Percentiles rank a stretch among this genome's conserved stretches.
Conservation (phyloP, 2,797 vertebrate genomes). For the Falco peregrinus region DNA sequence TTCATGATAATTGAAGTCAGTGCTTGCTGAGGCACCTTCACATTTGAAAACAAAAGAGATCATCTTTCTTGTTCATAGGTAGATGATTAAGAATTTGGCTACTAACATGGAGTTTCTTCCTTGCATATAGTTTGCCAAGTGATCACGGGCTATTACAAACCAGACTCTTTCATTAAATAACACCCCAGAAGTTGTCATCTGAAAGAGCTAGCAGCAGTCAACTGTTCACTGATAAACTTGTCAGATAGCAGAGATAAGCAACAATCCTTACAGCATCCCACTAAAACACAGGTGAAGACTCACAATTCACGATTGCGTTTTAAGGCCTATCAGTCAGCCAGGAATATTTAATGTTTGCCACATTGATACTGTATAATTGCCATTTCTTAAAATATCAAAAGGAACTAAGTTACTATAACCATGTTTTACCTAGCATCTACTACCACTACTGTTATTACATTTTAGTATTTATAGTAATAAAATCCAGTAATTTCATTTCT, state of each 20-base stretch:
- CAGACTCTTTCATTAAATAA: not conserved
- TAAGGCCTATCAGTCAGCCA: not conserved
- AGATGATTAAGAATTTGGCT: not conserved
- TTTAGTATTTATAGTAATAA: not conserved
- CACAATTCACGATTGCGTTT: not conserved
- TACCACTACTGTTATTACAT: not conserved
- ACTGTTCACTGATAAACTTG: not conserved
- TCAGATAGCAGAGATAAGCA: not conserved
- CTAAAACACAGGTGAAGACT: not conserved
- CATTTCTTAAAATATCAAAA: not conserved
- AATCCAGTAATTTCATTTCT: not conserved
- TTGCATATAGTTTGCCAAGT: not conserved
- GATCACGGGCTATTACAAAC: not conserved
- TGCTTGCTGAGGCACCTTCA: not conserved
- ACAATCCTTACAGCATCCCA: not conserved
- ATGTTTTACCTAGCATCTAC: not conserved
- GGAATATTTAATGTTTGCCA: not conserved
- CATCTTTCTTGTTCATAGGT: not conserved
- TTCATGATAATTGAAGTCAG: not conserved
- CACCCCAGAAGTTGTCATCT: not conserved
- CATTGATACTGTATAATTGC: not conserved
- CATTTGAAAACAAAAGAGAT: too few species aligned
- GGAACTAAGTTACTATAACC: not conserved
- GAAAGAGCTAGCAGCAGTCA: not conserved
- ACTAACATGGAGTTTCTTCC: not conserved